Evolutionary conservation across 1,140 invertebrate genomes (phyloP).

Genomic region (Micrasema longulum): DNA sequence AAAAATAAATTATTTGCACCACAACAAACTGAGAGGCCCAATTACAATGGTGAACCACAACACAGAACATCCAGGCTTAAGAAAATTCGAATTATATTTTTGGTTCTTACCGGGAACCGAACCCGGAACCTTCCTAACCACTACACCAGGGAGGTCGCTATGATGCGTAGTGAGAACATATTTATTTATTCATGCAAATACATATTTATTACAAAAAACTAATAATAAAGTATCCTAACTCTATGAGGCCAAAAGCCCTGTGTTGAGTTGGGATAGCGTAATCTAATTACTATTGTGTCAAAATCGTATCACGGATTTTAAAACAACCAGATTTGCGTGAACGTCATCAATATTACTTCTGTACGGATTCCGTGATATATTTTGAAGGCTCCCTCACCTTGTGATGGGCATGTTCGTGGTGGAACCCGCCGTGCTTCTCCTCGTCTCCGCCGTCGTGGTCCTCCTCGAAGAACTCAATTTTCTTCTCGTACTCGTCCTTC

Average conservation of each 20-base stretch:
- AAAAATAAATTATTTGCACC: too few species aligned
- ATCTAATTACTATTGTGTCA: neutral
- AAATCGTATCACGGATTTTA: neutral
- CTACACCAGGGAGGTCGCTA: too few species aligned
- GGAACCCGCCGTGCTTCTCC: constrained; percentile 73
- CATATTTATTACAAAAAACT: too few species aligned
- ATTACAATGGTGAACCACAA: too few species aligned
- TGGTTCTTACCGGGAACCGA: too few species aligned
- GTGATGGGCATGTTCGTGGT: constrained; percentile 68
- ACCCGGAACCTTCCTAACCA: too few species aligned
- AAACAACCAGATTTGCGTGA: neutral
- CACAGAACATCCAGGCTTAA: too few species aligned
- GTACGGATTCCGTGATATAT: neutral
- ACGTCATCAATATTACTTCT: neutral
- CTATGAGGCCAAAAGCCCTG: too few species aligned
- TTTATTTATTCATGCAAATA: too few species aligned
- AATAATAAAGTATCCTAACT: neutral
- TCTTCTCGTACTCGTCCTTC: constrained; percentile 80
- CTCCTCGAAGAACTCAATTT: constrained; percentile 79
- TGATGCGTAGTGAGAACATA: too few species aligned
- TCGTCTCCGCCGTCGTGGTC: constrained; percentile 75
- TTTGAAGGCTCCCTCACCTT: constrained; percentile 59
- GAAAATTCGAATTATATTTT: too few species aligned
- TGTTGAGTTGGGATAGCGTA: neutral
- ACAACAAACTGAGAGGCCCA: too few species aligned